Evolutionary conservation across 2,797 vertebrate species (phyloP), one percentile per base, ranked within the genome.

Genomic region (Chelonia mydas): DNA sequence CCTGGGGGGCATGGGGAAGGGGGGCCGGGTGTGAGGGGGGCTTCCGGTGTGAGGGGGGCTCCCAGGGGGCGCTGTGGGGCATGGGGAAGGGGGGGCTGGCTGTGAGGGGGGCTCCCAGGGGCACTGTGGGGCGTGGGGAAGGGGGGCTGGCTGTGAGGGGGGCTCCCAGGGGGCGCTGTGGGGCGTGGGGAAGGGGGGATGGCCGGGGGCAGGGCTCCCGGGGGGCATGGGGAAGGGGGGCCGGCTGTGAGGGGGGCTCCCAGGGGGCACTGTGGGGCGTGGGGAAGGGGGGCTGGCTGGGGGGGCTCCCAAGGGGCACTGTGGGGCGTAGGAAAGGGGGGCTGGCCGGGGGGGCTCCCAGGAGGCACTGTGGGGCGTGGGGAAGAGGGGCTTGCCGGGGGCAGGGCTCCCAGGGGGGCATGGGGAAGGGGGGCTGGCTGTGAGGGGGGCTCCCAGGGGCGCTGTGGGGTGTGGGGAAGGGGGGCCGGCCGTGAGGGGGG

Each of bases 101-200:
- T 68, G 88, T 72, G 93, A 51, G 90, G 86, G 90, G 95, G 86
- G 94, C 95, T 57, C 49, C 12, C 49, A 50, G 49, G 50, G 49
- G 51, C 51, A 2, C 51, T 53, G 51, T 19, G 16, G 51, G 51
- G 51, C 51, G 6, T 5, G 51, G 49, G 97, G 95, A 92, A 88
- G 95, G 95, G 92, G 97, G 91, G 94, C 95, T 95, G 92, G 94
- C 94, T 92, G 76, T 41, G 33, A 2, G 50, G 50, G 13, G 50
- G 5, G 4, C 50, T 50, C 50, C 5, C 50, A 5, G 50, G 50
- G 50, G 50, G 88, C 89, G 88, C 95, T 45, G 83, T 21, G 53
- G 53, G 53, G 53, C 19, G 9, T 5, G 21, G 50, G 19, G 53
- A 19, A 54, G 53, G 17, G 9, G 53, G 53, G 53, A n/a, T 54